phyloP scores from a whole-genome alignment of 1,140 invertebrate species.

The Ganaspis sp. region DNA sequence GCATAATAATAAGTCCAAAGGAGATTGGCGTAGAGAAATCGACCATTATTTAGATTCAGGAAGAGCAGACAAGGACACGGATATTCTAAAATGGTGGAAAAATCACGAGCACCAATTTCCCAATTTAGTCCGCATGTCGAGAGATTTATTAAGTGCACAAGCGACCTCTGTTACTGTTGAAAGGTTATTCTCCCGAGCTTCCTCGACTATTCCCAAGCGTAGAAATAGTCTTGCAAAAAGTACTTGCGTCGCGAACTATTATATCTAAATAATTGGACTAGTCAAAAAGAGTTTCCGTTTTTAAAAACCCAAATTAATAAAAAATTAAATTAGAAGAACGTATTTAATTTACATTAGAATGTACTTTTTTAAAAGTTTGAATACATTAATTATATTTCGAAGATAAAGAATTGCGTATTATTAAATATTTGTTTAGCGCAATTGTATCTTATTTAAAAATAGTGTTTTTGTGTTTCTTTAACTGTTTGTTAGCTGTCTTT shows the following conservation, averaged over 20 bases:
- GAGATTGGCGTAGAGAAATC: conserved; percentile 25
- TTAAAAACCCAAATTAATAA: not conserved
- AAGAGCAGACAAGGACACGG: conserved; percentile 9
- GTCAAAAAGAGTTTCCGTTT: not conserved
- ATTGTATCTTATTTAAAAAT: too few relatives aligned
- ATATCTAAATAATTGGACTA: not conserved
- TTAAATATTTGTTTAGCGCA: too few relatives aligned
- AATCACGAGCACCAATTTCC: conserved; percentile 29
- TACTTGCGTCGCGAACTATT: not conserved
- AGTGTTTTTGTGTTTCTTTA: too few relatives aligned
- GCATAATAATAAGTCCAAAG: not conserved
- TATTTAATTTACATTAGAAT: too few relatives aligned
- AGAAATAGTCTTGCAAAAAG: not conserved
- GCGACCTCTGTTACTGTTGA: conserved; percentile 37
- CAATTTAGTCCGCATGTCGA: conserved; percentile 33
- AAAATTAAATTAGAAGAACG: too few relatives aligned
- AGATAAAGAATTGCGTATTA: too few relatives aligned
- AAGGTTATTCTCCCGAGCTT: conserved; percentile 31
- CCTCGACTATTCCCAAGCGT: not conserved
- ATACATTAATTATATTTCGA: too few relatives aligned
- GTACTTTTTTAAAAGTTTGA: too few relatives aligned
- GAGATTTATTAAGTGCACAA: conserved; percentile 34
- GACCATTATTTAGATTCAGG: conserved; percentile 5
- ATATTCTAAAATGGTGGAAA: conserved; percentile 38
- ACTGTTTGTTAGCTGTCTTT: too few relatives aligned